phyloP scores from a whole-genome alignment of 2,888 invertebrate genomes.

The Trachelus iudaicus region DNA sequence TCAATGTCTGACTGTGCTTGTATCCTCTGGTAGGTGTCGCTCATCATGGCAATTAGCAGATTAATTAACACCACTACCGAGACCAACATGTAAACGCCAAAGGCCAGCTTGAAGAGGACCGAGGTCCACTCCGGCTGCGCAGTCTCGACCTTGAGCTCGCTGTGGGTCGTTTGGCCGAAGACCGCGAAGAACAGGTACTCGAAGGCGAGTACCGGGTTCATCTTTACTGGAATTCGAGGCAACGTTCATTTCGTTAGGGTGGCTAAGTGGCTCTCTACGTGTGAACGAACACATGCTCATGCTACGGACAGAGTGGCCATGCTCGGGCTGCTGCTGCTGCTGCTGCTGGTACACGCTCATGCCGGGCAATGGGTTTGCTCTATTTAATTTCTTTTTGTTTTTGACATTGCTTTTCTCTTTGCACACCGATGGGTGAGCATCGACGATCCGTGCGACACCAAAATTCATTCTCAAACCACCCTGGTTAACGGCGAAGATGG shows the following conservation, averaged over 20 bases:
- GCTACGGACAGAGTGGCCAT: conserved; percentile 56
- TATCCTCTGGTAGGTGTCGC: conserved; percentile 99
- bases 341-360: conserved; percentile 15
- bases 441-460: conserved; percentile 11
- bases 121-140: conserved; percentile 85
- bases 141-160: conserved; percentile 82
- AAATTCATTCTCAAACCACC: conserved; percentile 6
- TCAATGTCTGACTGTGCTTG: conserved; percentile 90
- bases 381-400: neutral
- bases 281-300: conserved; percentile 60
- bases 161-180: conserved; percentile 92
- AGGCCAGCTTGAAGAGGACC: conserved; percentile 89
- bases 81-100: conserved; percentile 98
- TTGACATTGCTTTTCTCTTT: neutral
- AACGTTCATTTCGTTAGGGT: conserved; percentile 30
- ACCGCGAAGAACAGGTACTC: conserved; percentile 98
- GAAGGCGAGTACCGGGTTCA: conserved; percentile 92
- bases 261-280: conserved; percentile 35
- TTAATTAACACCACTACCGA: conserved; percentile 98
- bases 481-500: neutral
- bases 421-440: neutral
- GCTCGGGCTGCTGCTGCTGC: conserved; percentile 43
- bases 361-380: conserved; percentile 25
- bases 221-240: conserved; percentile 74
- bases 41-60: conserved; percentile 99